Evolutionary conservation across 2,888 invertebrate species (phyloP).

Genomic region (Leucophora obtusa): DNA sequence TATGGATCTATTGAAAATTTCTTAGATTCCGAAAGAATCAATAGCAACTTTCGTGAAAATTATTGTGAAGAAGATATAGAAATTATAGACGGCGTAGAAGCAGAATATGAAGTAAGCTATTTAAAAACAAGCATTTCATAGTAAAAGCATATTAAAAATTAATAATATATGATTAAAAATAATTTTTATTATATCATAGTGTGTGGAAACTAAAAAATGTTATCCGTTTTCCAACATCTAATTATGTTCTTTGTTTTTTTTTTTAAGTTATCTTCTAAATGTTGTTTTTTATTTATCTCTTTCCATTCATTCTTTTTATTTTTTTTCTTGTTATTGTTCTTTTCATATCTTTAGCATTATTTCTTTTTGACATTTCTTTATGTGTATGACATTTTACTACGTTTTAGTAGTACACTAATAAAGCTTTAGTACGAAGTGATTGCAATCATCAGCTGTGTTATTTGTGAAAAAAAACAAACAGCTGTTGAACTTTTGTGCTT

Average conservation of each 20-base stretch:
- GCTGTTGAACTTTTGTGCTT: neutral
- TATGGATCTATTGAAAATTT: conserved; percentile 51
- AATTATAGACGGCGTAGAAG: conserved; percentile 72
- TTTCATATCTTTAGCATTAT: neutral
- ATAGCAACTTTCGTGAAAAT: conserved; percentile 54
- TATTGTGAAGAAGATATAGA: conserved; percentile 71
- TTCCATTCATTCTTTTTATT: neutral
- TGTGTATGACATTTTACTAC: conserved; percentile 22
- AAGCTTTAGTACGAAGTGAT: neutral
- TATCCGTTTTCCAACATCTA: conserved; percentile 40
- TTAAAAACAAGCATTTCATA: neutral
- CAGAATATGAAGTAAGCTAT: conserved; percentile 70
- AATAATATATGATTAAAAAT: too few relatives aligned
- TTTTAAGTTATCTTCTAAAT: conserved; percentile 9
- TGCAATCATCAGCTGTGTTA: conserved; percentile 25
- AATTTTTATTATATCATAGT: neutral
- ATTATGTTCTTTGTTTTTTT: conserved; percentile 19
- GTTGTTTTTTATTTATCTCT: neutral
- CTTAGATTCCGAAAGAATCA: conserved; percentile 42
- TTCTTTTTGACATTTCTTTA: conserved; percentile 45
- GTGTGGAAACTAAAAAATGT: neutral
- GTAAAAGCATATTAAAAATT: neutral
- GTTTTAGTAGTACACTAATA: conserved; percentile 16
- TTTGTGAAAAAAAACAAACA: neutral
- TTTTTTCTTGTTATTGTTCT: neutral